Base-by-base conservation (phyloP, 2,113 vertebrate species). In the Cygnus buccinator region DNA sequence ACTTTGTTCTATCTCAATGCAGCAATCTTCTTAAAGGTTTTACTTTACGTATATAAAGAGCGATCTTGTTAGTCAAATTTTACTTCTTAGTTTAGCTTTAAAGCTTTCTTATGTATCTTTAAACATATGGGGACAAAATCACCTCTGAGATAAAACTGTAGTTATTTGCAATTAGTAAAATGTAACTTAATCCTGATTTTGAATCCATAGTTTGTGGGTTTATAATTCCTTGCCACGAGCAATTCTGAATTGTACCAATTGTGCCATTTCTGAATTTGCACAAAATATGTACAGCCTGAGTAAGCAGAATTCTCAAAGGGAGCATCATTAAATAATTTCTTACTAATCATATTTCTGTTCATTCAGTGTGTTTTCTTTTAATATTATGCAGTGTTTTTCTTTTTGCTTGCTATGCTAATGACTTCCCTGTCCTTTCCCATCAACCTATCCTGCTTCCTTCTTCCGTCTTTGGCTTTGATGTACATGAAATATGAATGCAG, bases 401-500 rank as follows among this genome's bases (percentile, higher is more conserved):
- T 97, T 97, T 92, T 96, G 68, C 96, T 98, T 93, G 94, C 97
- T 97, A 17, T 97, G 97, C 96, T 98, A 98, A 98, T 96, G 87
- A 96, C 96, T 95, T 98, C 91, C 86, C 97, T 98, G 75, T 98
- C 86, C 96, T 98, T 81, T 98, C 93, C 90, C 93, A 68, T 97
- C 94, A 95, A 92, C 61, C 86, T 97, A 1, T 96, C 94, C 54
- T 90, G 92, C 89, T 97, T 89, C 90, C 88, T 96, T 78, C 95
- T 96, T 89, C 72, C 91, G 87, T 97, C 95, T 97, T 96, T 97
- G 97, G 94, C 95, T 97, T 97, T 97, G 96, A 80, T 97, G 96
- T 94, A 68, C 87, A 86, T 98, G 95, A 97, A 95, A 95, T 94
- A 13, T 92, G 97, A 98, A 97, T 89, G 90, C 97, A 99, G 99